Percentiles rank a stretch among this genome's conserved stretches.
These are phyloP conservation scores for Sitta europaea DNA, from an alignment of 2,113 vertebrate genomes.

Conservation along the genomic window DNA sequence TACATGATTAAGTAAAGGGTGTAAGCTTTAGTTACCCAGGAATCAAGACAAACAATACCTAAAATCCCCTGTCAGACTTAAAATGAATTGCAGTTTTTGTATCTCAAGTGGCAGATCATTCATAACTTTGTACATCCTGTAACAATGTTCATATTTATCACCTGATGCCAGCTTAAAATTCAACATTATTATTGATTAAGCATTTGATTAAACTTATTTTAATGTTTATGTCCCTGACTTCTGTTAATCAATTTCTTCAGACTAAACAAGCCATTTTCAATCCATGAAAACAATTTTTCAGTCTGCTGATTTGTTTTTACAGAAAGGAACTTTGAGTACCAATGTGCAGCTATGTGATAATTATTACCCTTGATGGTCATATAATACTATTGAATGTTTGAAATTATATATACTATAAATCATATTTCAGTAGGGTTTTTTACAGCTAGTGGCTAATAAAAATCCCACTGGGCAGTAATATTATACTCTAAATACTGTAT, in stretches of 20 bases:
- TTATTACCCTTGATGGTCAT: neutral
- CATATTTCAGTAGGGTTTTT: neutral
- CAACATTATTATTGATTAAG: neutral
- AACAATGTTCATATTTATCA: neutral
- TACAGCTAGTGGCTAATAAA: slow-evolving; percentile 46
- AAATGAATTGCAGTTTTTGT: neutral
- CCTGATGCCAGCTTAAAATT: neutral
- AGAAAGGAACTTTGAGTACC: neutral
- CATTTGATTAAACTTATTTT: neutral
- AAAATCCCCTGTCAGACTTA: neutral
- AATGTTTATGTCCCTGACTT: neutral
- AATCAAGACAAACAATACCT: neutral
- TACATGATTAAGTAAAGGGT: neutral
- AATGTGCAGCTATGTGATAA: neutral
- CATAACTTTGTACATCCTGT: neutral
- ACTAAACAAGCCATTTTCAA: slow-evolving; percentile 7
- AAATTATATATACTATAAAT: neutral
- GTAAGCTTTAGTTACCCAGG: neutral
- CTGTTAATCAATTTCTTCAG: neutral
- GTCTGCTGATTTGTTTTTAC: neutral
- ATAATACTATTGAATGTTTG: neutral
- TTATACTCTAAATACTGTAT: slow-evolving; percentile 5
- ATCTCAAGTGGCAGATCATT: neutral
- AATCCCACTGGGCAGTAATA: neutral
- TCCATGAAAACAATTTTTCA: neutral